These are phyloP conservation scores for Notodonta dromedarius DNA, from an alignment of 2,888 invertebrate genomes.

Conservation along the genomic window DNA sequence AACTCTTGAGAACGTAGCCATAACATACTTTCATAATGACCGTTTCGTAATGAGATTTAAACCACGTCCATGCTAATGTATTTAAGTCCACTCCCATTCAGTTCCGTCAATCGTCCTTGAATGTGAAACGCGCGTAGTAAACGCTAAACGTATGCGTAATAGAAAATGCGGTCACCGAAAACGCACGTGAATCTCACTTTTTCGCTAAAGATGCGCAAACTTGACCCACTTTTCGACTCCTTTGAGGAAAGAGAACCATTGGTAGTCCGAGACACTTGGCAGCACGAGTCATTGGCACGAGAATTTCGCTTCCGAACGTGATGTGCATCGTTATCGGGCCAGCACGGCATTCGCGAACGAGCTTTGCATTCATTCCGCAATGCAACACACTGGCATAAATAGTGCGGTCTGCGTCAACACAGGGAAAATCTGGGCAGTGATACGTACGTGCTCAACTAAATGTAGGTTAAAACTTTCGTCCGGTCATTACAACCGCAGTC, in stretches of 20 bases:
- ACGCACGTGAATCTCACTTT: constrained; percentile 25
- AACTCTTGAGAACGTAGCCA: background rate
- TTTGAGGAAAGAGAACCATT: constrained; percentile 49
- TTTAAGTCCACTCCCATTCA: background rate
- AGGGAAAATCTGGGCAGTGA: constrained; percentile 71
- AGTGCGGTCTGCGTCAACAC: constrained; percentile 65
- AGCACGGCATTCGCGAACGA: constrained; percentile 53
- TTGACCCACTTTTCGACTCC: constrained; percentile 35
- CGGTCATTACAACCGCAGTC: constrained; percentile 70
- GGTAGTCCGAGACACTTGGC: constrained; percentile 46
- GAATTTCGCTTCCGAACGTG: constrained; percentile 66
- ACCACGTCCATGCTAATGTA: background rate
- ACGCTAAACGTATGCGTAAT: constrained; percentile 1
- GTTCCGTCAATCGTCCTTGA: constrained; percentile 6
- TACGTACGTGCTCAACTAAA: constrained; percentile 68
- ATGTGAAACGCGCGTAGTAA: background rate
- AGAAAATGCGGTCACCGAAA: constrained; percentile 1
- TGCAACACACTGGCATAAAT: constrained; percentile 69
- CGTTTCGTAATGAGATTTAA: too few relatives aligned
- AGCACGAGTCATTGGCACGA: constrained; percentile 62
- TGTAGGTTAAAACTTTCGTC: constrained; percentile 79
- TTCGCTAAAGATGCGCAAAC: constrained; percentile 30
- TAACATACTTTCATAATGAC: background rate
- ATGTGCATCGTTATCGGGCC: constrained; percentile 48
- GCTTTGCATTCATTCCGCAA: constrained; percentile 74